These are phyloP conservation scores for Pimephales promelas DNA, from an alignment of 2,113 vertebrate species.

Conservation along the genomic window DNA sequence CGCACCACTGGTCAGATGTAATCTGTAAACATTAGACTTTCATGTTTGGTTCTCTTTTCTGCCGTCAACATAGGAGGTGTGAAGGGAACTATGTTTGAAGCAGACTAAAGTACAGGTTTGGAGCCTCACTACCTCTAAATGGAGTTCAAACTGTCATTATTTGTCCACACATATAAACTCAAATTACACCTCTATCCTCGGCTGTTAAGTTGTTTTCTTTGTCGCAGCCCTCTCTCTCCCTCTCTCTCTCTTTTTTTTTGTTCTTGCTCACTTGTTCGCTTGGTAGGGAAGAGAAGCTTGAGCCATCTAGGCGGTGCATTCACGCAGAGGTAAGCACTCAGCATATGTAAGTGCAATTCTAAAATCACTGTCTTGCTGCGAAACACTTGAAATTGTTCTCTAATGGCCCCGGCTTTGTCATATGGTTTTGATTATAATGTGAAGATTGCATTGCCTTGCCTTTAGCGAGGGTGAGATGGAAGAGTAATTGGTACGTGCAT, in stretches of 20 bases:
- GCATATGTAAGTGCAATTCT: conserved; percentile 90
- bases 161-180: conserved; percentile 62
- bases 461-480: conserved; percentile 85
- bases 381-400: conserved; percentile 89
- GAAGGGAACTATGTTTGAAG: conserved; percentile 30
- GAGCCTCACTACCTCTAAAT: conserved; percentile 51
- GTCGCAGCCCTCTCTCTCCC: conserved; percentile 33
- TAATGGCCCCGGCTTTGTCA: conserved; percentile 89
- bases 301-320: conserved; percentile 76
- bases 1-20: conserved; percentile 50
- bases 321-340: conserved; percentile 84
- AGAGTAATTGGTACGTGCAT: conserved; percentile 87
- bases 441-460: conserved; percentile 88
- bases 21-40: conserved; percentile 63
- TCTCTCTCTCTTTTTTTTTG: conserved; percentile 7
- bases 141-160: conserved; percentile 64
- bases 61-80: conserved; percentile 17
- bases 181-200: conserved; percentile 61
- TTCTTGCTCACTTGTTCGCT: conserved; percentile 39
- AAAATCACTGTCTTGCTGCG: conserved; percentile 91
- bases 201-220: conserved; percentile 63
- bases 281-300: conserved; percentile 58
- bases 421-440: conserved; percentile 92
- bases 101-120: conserved; percentile 61
- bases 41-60: conserved; percentile 46